Evolutionary conservation across 2,113 vertebrate species (phyloP).

Genomic region (Donacobius atricapilla): DNA sequence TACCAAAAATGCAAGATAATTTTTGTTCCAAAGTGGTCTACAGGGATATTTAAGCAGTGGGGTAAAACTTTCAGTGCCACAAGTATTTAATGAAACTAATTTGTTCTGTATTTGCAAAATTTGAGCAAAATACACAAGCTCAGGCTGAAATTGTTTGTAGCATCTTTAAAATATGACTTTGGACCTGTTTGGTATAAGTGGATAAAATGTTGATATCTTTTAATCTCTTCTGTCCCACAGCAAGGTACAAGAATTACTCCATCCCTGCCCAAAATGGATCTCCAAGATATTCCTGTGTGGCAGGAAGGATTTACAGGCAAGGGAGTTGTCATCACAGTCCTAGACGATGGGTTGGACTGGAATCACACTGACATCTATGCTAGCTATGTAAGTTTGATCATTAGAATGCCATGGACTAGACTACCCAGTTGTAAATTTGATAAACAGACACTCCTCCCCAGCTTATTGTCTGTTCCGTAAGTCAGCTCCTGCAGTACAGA

Average conservation of each 20-base stretch:
- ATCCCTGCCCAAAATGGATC: constrained; percentile 92
- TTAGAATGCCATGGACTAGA: background rate
- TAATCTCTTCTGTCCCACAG: constrained; percentile 66
- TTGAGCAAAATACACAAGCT: background rate
- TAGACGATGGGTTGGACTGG: constrained; percentile 97
- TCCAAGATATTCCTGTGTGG: constrained; percentile 98
- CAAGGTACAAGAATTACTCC: constrained; percentile 94
- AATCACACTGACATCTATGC: constrained; percentile 97
- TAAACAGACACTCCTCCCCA: background rate
- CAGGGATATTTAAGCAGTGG: background rate
- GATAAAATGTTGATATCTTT: background rate
- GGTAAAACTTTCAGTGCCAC: background rate
- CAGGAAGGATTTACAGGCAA: constrained; percentile 96
- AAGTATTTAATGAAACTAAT: background rate
- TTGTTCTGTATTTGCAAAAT: background rate
- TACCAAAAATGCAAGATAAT: background rate
- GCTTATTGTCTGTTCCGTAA: background rate
- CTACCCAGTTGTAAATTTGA: background rate
- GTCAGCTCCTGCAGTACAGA: background rate
- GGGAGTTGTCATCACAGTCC: constrained; percentile 92
- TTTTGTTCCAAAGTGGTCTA: background rate
- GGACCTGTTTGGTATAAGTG: background rate
- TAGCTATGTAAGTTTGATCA: constrained; percentile 88
- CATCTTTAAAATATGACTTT: background rate
- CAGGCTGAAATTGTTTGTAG: background rate